Percentiles rank a stretch among this genome's conserved stretches.
These are phyloP conservation scores for Aldrovandia affinis DNA, from an alignment of 2,797 vertebrate species.

Conservation along the genomic window DNA sequence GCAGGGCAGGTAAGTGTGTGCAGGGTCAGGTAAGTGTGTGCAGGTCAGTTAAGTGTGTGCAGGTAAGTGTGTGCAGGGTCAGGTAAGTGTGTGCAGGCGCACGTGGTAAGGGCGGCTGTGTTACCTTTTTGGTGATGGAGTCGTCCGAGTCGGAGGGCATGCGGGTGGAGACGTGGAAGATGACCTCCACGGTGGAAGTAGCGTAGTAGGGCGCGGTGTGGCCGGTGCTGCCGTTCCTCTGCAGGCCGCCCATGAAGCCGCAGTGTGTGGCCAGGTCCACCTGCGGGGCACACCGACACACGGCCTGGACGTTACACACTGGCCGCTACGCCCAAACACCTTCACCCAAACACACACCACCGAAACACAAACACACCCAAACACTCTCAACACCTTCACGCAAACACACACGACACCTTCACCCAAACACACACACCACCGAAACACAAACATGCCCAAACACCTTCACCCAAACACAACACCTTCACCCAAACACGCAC, in stretches of 20 bases:
- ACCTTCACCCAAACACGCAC: background rate
- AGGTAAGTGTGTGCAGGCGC: background rate
- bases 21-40: background rate
- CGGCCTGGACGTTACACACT: background rate
- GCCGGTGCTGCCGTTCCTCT: constrained; percentile 97
- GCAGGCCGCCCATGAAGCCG: constrained; percentile 98
- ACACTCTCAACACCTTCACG: background rate
- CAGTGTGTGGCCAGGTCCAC: constrained; percentile 94
- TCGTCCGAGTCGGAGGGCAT: constrained; percentile 95
- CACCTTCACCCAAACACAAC: background rate
- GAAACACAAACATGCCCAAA: no score
- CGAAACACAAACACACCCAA: background rate
- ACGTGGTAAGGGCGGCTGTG: background rate
- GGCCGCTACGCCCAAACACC: background rate
- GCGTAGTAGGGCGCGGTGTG: constrained; percentile 93
- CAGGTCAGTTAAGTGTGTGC: background rate
- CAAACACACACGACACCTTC: background rate
- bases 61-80: background rate
- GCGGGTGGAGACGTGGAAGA: constrained; percentile 96
- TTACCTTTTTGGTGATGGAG: constrained; percentile 96
- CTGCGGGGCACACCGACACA: constrained; percentile 62
- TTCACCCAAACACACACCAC: background rate
- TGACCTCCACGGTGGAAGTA: constrained; percentile 96
- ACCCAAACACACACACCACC: background rate
- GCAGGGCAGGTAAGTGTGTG: background rate